These are phyloP conservation scores for Trachymyrmex septentrionalis DNA, from an alignment of 1,140 invertebrate species.

Conservation along the genomic window DNA sequence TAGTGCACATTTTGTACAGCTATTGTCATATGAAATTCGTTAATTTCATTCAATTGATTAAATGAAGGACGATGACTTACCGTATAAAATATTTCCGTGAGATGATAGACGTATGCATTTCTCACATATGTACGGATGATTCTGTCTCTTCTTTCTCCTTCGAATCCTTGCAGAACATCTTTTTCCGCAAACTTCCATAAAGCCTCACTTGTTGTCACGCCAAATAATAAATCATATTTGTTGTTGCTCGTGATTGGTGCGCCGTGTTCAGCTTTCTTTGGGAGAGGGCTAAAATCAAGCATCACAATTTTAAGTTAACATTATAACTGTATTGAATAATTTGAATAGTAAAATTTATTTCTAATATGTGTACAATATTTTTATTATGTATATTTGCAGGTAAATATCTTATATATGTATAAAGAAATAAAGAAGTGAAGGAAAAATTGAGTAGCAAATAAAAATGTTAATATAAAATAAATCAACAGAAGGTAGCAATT, in stretches of 20 bases:
- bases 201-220: constrained; percentile 94
- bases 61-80: constrained; percentile 84
- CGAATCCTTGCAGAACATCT: constrained; percentile 96
- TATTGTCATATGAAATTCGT: neutral
- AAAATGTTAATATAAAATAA: neutral
- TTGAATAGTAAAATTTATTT: neutral
- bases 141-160: constrained; percentile 94
- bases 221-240: constrained; percentile 93
- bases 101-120: constrained; percentile 97
- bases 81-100: constrained; percentile 98
- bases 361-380: neutral
- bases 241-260: constrained; percentile 86
- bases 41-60: neutral
- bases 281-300: constrained; percentile 73
- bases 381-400: neutral
- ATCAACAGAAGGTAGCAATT: neutral
- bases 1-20: neutral
- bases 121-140: constrained; percentile 97
- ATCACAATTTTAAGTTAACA: neutral
- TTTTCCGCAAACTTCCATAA: constrained; percentile 93
- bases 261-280: constrained; percentile 84
- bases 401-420: neutral
- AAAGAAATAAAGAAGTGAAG: neutral
- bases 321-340: neutral
- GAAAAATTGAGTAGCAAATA: neutral